Percentiles rank a stretch among this genome's conserved stretches.
Evolutionary conservation across 1,140 invertebrate genomes (phyloP).

Genomic region (Ips typographus): DNA sequence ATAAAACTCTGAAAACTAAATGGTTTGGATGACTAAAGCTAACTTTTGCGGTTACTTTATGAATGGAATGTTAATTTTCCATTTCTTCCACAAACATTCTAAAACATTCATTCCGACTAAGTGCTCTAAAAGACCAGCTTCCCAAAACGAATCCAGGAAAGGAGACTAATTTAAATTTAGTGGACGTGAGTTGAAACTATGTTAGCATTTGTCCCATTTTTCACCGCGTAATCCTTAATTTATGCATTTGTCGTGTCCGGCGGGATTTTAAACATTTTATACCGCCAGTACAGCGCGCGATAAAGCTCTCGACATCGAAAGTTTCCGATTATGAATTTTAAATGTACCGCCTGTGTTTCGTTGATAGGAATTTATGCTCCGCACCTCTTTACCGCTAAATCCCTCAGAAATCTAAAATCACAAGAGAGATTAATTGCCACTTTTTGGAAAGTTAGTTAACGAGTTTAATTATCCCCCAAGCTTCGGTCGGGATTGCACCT

Average conservation of each 20-base stretch:
- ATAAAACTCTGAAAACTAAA: too few species aligned
- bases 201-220: conserved; percentile 28
- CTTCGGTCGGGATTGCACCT: too few species aligned
- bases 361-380: conserved; percentile 2
- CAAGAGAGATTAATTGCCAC: too few species aligned
- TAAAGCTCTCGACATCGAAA: conserved; percentile 5
- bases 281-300: conserved; percentile 4
- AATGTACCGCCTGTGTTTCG: conserved; percentile 1
- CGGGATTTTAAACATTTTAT: conserved; percentile 20
- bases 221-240: conserved; percentile 24
- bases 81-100: too few species aligned
- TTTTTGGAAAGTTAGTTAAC: too few species aligned
- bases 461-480: too few species aligned
- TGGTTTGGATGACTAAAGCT: too few species aligned
- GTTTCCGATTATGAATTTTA: conserved; percentile 10
- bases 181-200: conserved; percentile 22
- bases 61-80: too few species aligned
- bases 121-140: conserved; percentile 10
- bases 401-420: too few species aligned
- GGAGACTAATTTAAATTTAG: conserved; percentile 23
- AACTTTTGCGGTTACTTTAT: too few species aligned
- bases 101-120: not conserved
- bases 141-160: conserved; percentile 5
- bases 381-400: not conserved
- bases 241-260: conserved; percentile 21